phyloP scores from a whole-genome alignment of 2,797 vertebrate genomes.

The Crenichthys baileyi region DNA sequence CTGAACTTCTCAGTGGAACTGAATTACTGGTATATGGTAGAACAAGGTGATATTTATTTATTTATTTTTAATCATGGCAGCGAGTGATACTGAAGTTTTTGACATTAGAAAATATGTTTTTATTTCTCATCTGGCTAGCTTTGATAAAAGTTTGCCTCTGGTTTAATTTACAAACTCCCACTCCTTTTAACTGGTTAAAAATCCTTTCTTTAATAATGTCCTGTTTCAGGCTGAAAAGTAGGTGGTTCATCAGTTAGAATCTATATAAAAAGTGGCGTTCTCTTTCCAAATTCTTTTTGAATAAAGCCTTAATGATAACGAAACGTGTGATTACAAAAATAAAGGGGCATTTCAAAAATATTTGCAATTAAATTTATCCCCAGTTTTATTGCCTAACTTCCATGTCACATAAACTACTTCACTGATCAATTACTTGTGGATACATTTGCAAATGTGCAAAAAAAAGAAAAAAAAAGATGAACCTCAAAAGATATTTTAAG shows the following conservation, averaged over 20 bases:
- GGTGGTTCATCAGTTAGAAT: neutral
- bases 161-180: neutral
- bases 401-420: neutral
- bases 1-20: too few species aligned
- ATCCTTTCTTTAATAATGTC: neutral
- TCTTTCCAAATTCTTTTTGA: neutral
- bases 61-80: too few species aligned
- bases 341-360: neutral
- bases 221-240: neutral
- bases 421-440: neutral
- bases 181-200: neutral
- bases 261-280: neutral
- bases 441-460: neutral
- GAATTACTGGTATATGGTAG: too few species aligned
- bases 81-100: too few species aligned
- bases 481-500: conserved; percentile 12
- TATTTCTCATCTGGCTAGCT: neutral
- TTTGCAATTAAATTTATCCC: neutral
- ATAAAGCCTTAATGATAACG: neutral
- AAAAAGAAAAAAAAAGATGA: neutral
- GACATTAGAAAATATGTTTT: neutral
- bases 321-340: neutral
- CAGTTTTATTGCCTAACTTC: neutral
- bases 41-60: too few species aligned
- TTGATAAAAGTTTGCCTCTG: neutral